Evolutionary conservation across 2,113 vertebrate species (phyloP), one percentile per base, ranked within the genome.

Genomic region (Xiphias gladius): DNA sequence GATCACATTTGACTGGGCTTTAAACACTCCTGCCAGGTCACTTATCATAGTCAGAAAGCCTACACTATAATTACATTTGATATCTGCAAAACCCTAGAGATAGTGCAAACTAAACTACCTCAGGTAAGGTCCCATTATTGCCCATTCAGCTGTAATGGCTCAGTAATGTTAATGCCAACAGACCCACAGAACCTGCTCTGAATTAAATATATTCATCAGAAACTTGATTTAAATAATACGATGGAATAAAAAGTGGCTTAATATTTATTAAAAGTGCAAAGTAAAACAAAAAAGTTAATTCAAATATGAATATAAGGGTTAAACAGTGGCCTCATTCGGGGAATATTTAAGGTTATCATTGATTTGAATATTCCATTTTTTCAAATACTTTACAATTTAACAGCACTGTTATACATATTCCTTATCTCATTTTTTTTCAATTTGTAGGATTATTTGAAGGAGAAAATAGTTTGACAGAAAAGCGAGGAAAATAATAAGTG

Each of bases 31-130:
- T 79, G 76, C 13, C 52, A 72, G 54, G 79, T 50, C 20, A 6
- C 83, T 91, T 87, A 91, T 89, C 85, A 22, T 2, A 73, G 57
- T 75, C 28, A 74, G 58, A 83, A 58, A 75, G 72, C 79, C 55
- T 86, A 72, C 50, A 65, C 50, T 48, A 68, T 93, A 89, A 90
- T 90, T 91, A 80, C 62, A 79, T 88, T 88, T 85, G 43, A 82
- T 82, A 88, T 72, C 77, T 75, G 52, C 65, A 82, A 78, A 85
- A 80, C 81, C 24, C 30, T 28, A 32, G 69, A 70, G 54, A 86
- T 69, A 72, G 0, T 69, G 67, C 72, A 67, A 83, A 81, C 55
- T 39, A 57, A 68, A 75, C 79, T 76, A 63, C 59, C 59, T 48
- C 17, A 80, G 43, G 52, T 39, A 55, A 61, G 67, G 28, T 62